Conservation (phyloP, 2,113 vertebrate genomes). For the Sminthopsis crassicaudata region DNA sequence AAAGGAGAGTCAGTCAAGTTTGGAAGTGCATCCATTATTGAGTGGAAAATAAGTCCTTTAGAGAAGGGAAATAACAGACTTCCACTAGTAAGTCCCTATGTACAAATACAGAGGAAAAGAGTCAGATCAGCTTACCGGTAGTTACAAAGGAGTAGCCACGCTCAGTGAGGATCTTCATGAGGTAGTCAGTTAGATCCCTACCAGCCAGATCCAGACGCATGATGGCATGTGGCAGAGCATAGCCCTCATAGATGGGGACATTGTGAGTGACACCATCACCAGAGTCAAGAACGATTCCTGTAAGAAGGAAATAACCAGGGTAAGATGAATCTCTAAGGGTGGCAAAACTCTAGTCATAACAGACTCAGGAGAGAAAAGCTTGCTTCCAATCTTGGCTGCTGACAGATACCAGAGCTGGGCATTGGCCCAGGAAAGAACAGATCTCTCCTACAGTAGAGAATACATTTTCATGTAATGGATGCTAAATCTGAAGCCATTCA, state of each 20-base stretch:
- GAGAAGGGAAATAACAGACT: not conserved
- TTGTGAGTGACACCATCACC: slow-evolving; percentile 93
- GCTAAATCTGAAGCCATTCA: slow-evolving; percentile 33
- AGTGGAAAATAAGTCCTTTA: not conserved
- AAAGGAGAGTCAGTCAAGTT: slow-evolving; percentile 66
- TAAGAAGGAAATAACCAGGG: slow-evolving; percentile 28
- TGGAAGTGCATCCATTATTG: slow-evolving; percentile 6
- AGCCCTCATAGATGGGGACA: slow-evolving; percentile 92
- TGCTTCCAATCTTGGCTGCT: slow-evolving; percentile 13
- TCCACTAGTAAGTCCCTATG: not conserved
- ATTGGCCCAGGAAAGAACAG: slow-evolving; percentile 39
- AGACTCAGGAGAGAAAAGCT: slow-evolving; percentile 17
- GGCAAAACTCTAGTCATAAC: not conserved
- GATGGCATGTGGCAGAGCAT: slow-evolving; percentile 91
- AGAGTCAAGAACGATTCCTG: slow-evolving; percentile 96
- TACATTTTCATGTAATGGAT: slow-evolving; percentile 32
- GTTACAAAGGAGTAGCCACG: slow-evolving; percentile 97
- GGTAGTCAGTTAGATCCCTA: slow-evolving; percentile 96
- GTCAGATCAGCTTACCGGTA: slow-evolving; percentile 86
- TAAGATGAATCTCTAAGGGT: slow-evolving; percentile 33
- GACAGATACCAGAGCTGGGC: slow-evolving; percentile 23
- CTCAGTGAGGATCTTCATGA: slow-evolving; percentile 98
- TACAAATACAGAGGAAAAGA: not conserved
- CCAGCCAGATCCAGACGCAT: slow-evolving; percentile 92
- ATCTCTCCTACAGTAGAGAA: slow-evolving; percentile 42